A percentile compares a stretch with the other conserved stretches of the same genome.
phyloP scores from a whole-genome alignment of 37 sponge, comb jelly and placozoan genomes.

The Crambe crambe region DNA sequence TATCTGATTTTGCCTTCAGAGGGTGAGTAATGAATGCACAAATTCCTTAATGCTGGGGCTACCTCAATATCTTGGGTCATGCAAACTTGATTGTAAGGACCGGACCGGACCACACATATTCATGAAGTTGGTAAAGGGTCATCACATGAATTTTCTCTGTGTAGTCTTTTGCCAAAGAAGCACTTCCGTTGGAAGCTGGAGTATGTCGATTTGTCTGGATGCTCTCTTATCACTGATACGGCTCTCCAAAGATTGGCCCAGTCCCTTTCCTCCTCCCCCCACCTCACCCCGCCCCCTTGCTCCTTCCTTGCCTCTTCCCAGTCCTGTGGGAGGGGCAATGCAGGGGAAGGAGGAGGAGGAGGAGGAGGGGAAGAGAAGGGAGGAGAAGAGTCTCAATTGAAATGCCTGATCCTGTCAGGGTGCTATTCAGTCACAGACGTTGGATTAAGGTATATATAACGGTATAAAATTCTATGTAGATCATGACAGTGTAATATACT shows the following conservation, averaged over 20 bases:
- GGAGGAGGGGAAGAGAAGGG: not conserved
- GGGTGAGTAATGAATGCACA: too few relatives aligned
- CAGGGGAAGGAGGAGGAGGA: slow-evolving; percentile 6
- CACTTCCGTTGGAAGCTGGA: slow-evolving; percentile 34
- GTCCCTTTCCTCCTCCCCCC: slow-evolving; percentile 45
- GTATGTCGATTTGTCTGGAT: slow-evolving; percentile 69
- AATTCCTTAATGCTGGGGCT: not conserved
- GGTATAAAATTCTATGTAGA: too few relatives aligned
- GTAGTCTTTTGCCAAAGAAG: slow-evolving; percentile 8
- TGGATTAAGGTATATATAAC: slow-evolving; percentile 70
- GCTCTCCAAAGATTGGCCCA: slow-evolving; percentile 64
- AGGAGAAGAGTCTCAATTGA: slow-evolving; percentile 16
- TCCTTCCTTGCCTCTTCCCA: slow-evolving; percentile 1
- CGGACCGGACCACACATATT: not conserved
- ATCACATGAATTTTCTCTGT: too few relatives aligned
- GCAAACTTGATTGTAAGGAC: too few relatives aligned
- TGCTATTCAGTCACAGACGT: slow-evolving; percentile 79
- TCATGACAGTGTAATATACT: too few relatives aligned
- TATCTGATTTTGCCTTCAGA: slow-evolving; percentile 79
- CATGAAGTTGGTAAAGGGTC: not conserved
- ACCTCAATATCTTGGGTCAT: too few relatives aligned
- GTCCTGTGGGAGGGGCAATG: not conserved
- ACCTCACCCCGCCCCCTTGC: slow-evolving; percentile 13
- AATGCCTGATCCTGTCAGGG: slow-evolving; percentile 67
- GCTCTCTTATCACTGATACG: slow-evolving; percentile 64